Evolutionary conservation across 2,888 invertebrate species (phyloP).

Genomic region (Tenthredo distinguenda): DNA sequence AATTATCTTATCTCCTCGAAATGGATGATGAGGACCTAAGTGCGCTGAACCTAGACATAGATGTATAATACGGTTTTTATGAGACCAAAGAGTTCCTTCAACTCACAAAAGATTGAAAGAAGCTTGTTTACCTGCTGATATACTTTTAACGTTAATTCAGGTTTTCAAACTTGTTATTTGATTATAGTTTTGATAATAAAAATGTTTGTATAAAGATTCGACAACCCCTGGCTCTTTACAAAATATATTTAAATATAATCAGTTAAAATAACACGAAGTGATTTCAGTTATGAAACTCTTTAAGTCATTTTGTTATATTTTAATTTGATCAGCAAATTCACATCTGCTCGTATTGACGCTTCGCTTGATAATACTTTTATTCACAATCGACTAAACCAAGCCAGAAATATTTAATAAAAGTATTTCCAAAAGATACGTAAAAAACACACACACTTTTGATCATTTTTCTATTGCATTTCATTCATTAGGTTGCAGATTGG

Average conservation of each 20-base stretch:
- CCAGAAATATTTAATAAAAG: too few species aligned
- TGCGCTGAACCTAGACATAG: slow-evolving; percentile 24
- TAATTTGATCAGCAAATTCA: too few species aligned
- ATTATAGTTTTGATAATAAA: slow-evolving; percentile 5
- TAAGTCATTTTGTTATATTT: too few species aligned
- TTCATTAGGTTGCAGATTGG: too few species aligned
- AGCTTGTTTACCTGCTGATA: neutral
- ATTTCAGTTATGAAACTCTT: neutral
- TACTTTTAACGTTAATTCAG: neutral
- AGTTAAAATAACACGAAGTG: neutral
- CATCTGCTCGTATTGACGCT: too few species aligned
- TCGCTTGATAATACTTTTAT: too few species aligned
- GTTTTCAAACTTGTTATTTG: neutral
- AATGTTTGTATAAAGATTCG: neutral
- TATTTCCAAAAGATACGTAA: too few species aligned
- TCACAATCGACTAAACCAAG: too few species aligned
- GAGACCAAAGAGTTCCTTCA: neutral
- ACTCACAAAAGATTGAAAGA: neutral
- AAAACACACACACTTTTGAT: too few species aligned
- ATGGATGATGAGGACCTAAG: slow-evolving; percentile 26
- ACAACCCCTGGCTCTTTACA: neutral
- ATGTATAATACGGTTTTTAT: neutral
- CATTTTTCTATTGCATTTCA: too few species aligned
- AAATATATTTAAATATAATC: neutral
- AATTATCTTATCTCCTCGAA: slow-evolving; percentile 27